A percentile compares a stretch with the other conserved stretches of the same genome.
These are phyloP conservation scores for Panthera leo DNA, from an alignment of 2,113 vertebrate species.

Conservation along the genomic window DNA sequence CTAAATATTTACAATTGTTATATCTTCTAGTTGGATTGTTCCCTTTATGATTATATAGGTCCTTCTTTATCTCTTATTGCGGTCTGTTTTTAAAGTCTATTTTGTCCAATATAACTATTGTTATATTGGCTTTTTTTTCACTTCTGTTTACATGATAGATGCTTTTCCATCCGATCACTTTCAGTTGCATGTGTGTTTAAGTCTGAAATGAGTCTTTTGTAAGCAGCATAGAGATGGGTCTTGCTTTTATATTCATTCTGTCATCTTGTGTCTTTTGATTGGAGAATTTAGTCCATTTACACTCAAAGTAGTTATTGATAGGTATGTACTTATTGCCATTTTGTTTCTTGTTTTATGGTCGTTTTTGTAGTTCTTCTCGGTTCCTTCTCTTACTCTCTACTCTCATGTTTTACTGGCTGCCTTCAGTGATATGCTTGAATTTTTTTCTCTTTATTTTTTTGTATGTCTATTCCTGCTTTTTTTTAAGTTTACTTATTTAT, in stretches of 20 bases:
- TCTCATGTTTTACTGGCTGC: not conserved
- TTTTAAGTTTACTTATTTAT: too few relatives aligned
- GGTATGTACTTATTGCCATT: not conserved
- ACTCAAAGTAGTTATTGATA: not conserved
- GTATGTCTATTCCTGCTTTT: not conserved
- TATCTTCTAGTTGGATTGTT: not conserved
- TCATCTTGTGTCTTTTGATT: not conserved
- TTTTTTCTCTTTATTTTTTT: not conserved
- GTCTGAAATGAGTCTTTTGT: not conserved
- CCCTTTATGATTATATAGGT: not conserved
- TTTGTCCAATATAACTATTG: not conserved
- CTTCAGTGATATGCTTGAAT: not conserved
- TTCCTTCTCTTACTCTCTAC: not conserved
- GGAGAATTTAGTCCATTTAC: not conserved
- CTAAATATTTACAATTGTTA: not conserved
- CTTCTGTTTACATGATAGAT: not conserved
- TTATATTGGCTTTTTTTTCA: not conserved
- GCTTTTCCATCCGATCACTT: not conserved
- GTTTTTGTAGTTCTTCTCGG: not conserved
- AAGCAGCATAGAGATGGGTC: not conserved
- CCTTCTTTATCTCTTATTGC: not conserved
- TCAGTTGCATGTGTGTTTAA: not conserved
- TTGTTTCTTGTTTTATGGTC: not conserved
- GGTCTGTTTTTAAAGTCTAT: not conserved
- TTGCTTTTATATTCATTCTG: not conserved